Conservation (phyloP, 2,888 invertebrate species). For the Lepidocyrtinus sp. region DNA sequence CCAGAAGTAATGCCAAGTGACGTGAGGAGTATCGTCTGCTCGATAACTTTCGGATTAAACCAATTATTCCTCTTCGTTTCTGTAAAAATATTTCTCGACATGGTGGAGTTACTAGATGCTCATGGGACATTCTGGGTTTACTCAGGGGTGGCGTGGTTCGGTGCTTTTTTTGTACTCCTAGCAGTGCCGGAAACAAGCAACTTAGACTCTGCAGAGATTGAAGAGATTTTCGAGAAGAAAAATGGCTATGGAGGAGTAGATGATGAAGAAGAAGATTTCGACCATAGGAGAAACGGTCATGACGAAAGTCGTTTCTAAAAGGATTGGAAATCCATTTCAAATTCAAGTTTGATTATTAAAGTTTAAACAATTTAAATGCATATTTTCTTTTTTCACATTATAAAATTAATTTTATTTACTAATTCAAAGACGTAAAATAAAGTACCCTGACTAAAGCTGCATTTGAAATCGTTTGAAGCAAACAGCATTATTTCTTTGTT, state of each 20-base stretch:
- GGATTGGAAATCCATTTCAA: no score
- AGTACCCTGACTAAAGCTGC: no score
- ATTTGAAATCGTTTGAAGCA: no score
- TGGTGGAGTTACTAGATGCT: conserved; percentile 63
- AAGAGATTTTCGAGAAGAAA: conserved; percentile 64
- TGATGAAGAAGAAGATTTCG: not conserved
- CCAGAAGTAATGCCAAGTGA: conserved; percentile 67
- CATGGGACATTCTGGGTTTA: conserved; percentile 69
- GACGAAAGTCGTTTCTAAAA: no score
- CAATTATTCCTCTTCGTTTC: conserved; percentile 65
- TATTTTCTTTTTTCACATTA: no score
- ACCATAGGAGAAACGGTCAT: not conserved
- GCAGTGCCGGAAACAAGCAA: conserved; percentile 67
- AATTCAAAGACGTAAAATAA: no score
- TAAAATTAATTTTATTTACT: no score
- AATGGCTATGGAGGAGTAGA: not conserved
- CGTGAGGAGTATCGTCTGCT: conserved; percentile 63
- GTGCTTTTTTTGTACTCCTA: conserved; percentile 61
- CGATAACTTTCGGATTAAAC: conserved; percentile 64
- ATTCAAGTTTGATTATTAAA: no score
- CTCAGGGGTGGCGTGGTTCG: conserved; percentile 54
- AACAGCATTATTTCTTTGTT: no score
- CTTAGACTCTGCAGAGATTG: conserved; percentile 65
- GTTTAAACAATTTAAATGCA: no score
- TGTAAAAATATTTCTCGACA: conserved; percentile 67